Conservation (phyloP, 2,113 vertebrate species). For the Buteo buteo region DNA sequence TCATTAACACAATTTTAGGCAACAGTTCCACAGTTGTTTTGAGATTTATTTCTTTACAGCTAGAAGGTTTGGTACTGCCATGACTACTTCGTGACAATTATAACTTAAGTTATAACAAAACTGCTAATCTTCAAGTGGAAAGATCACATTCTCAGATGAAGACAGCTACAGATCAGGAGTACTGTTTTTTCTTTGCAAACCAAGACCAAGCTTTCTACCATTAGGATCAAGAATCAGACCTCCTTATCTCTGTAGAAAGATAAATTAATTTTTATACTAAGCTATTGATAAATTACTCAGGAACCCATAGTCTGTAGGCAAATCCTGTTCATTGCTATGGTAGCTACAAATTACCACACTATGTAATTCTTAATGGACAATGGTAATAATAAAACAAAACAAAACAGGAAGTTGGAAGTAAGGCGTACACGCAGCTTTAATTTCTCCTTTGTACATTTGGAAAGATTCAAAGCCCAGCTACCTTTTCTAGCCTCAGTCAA, state of each 20-base stretch:
- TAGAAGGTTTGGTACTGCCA: neutral
- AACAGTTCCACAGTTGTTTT: neutral
- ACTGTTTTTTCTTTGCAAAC: neutral
- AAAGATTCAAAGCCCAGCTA: neutral
- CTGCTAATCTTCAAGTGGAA: neutral
- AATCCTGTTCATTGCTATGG: neutral
- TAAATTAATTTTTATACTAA: neutral
- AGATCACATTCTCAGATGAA: neutral
- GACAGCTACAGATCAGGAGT: neutral
- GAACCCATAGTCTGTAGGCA: neutral
- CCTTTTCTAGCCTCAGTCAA: neutral
- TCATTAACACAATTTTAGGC: neutral
- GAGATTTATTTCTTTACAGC: neutral
- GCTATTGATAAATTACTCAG: neutral
- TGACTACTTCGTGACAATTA: neutral
- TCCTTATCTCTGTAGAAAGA: neutral
- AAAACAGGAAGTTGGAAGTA: neutral
- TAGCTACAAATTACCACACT: neutral
- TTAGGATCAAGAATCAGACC: neutral
- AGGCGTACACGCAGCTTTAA: neutral
- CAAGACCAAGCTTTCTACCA: neutral
- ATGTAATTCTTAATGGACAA: neutral
- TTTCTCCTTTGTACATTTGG: neutral
- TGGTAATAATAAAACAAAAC: neutral
- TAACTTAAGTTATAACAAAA: neutral